Evolutionary conservation across 2,113 vertebrate species (phyloP).

Genomic region (Camarhynchus parvulus): DNA sequence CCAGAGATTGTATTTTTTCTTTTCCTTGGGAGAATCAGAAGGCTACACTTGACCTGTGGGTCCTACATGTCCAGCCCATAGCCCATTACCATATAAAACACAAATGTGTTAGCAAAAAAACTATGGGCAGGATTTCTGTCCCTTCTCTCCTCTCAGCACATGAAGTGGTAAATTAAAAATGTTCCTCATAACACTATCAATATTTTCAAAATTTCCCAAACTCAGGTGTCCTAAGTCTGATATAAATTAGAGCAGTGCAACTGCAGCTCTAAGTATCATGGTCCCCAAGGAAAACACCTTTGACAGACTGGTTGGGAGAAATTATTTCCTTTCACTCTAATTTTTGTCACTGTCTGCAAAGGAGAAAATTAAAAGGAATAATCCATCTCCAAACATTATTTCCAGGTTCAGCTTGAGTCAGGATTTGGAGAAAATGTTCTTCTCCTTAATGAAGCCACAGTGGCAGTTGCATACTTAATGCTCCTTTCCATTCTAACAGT

Average conservation of each 20-base stretch:
- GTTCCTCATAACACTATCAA: not conserved
- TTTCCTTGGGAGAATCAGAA: not conserved
- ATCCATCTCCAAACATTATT: slow-evolving; percentile 11
- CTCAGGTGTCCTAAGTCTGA: not conserved
- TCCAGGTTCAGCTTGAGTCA: not conserved
- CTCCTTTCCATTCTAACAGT: not conserved
- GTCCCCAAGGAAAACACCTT: not conserved
- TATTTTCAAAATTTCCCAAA: not conserved
- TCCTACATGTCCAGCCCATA: not conserved
- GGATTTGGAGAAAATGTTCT: not conserved
- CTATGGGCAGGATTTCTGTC: not conserved
- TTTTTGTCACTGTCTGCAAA: slow-evolving; percentile 25
- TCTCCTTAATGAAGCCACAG: not conserved
- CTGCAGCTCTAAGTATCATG: not conserved
- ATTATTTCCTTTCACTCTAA: not conserved
- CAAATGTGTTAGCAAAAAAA: not conserved
- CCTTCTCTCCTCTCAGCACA: not conserved
- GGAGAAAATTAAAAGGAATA: slow-evolving; percentile 26
- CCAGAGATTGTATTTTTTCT: not conserved
- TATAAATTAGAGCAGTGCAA: not conserved
- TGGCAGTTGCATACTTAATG: not conserved
- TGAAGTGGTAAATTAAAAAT: not conserved
- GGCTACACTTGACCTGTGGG: not conserved
- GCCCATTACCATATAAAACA: not conserved
- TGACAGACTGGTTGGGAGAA: not conserved